phyloP scores from a whole-genome alignment of 2,113 vertebrate species.

The Conger conger region DNA sequence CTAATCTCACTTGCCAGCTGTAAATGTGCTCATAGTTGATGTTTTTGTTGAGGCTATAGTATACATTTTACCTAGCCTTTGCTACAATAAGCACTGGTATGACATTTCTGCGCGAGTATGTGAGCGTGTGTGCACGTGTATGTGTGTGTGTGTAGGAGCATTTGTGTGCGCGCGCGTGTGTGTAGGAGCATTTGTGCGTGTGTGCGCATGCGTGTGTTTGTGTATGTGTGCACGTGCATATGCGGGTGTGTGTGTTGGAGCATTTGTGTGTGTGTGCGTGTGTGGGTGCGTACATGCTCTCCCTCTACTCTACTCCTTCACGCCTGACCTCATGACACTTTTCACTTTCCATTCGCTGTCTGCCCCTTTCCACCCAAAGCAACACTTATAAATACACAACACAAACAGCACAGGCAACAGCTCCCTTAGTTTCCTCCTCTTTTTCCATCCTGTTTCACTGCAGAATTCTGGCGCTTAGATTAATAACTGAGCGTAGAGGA shows the following conservation, averaged over 20 bases:
- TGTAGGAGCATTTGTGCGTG: slow-evolving; percentile 16
- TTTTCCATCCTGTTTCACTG: background rate
- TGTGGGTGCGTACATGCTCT: background rate
- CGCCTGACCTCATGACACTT: background rate
- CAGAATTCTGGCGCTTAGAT: slow-evolving; percentile 11
- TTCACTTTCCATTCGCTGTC: slow-evolving; percentile 5
- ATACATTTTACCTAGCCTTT: background rate
- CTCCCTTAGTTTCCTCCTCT: background rate
- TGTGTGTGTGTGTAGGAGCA: slow-evolving; percentile 12
- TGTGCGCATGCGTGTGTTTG: background rate
- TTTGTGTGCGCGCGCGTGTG: background rate
- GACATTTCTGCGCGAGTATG: background rate
- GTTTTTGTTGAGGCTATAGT: background rate
- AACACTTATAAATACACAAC: background rate
- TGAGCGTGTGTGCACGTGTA: slow-evolving; percentile 1
- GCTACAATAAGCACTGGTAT: background rate
- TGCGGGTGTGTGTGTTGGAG: slow-evolving; percentile 11
- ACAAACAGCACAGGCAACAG: background rate
- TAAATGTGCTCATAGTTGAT: background rate
- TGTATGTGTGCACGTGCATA: slow-evolving; percentile 1
- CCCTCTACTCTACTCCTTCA: background rate
- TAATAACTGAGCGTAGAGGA: slow-evolving; percentile 7
- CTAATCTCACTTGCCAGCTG: background rate
- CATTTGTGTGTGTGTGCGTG: slow-evolving; percentile 18
- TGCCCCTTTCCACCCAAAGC: background rate